Base-by-base conservation (phyloP, 2,113 vertebrate species). In the Cottus gobio region DNA sequence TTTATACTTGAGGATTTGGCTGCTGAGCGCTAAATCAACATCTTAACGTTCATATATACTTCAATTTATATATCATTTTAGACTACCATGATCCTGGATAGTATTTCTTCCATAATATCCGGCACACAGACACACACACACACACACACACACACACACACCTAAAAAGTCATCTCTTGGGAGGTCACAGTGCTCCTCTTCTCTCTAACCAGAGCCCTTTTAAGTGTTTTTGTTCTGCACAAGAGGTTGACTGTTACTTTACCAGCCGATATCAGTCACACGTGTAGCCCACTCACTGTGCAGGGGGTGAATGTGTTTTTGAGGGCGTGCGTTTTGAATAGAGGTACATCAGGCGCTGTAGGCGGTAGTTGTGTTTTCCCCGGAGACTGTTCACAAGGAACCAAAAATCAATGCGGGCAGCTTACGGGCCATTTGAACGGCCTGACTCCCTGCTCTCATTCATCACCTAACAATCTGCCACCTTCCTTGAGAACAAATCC, bases 331-430 rank as follows among this genome's bases (percentile, higher is more conserved):
- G 16, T 80, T 84, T 84, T 69, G 30, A 48, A 82, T 62, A 68
- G 26, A 62, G 79, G 80, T 78, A 64, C 66, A 77, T 63, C 42
- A 78, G 78, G 54, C 24, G 36, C 80, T 82, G 80, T 60, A 74
- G 82, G 77, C 78, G 24, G 74, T 77, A 42, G 75, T 22, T 56
- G 46, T 82, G 73, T 86, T 84, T 65, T 82, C 89, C 80, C 72
- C 24, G 20, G 72, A 83, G 80, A 84, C 52, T 62, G 42, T 85
- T 91, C 31, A 30, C 16, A 7, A 86, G 75, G 77, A 84, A 90
- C 65, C 67, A 70, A 72, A 86, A 87, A 90, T 94, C 86, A 82
- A 90, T 84, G 75, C 52, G n/a, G 39, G 79, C 84, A 77, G 80
- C 85, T 89, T 71, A 85, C 34, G 37, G 79, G 74, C 79, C 75